Base-by-base conservation (phyloP, 2,888 invertebrate species). In the Silvanus unidentatus region DNA sequence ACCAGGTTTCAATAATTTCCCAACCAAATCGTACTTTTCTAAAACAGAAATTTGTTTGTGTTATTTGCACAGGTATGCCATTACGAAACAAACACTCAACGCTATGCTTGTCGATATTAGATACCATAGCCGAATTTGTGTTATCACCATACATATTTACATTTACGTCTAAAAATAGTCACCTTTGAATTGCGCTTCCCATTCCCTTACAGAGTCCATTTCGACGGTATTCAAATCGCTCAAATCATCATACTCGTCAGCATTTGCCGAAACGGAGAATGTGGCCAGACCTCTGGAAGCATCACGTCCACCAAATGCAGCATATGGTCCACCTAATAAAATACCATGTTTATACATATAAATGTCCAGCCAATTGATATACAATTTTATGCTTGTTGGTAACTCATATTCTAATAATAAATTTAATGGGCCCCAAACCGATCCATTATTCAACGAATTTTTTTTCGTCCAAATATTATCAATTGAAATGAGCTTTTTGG, bases 141-240 rank as follows among this genome's bases (percentile, higher is more conserved):
- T n/a, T n/a, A n/a, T n/a, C n/a, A n/a, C n/a, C n/a, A n/a, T n/a
- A n/a, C n/a, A n/a, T n/a, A n/a, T n/a, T n/a, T n/a, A n/a, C n/a
- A n/a, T n/a, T n/a, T n/a, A n/a, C n/a, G n/a, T n/a, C n/a, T n/a
- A n/a, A n/a, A n/a, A n/a, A 22, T 22, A 5, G 22, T 65, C 75
- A 91, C 94, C 95, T 81, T 86, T 87, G 71, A 98, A 94, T 71
- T 97, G 97, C 73, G 88, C 88, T 71, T 96, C 95, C 98, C 98
- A 98, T 74, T 98, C 97, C 55, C 82, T 81, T 5, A 97, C 87
- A 14, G 92, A 90, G 58, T 94, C 94, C 92, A 97, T 94, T 76
- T 98, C 90, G 77, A 87, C 82, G 10, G 87, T 82, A 65, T 86
- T 88, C 44, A 98, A 80, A 73, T 98, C 97, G 70, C 91, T 91